Evolutionary conservation across 2,113 vertebrate genomes (phyloP), one percentile per base, ranked within the genome.

Genomic region (Elanus axillaris): DNA sequence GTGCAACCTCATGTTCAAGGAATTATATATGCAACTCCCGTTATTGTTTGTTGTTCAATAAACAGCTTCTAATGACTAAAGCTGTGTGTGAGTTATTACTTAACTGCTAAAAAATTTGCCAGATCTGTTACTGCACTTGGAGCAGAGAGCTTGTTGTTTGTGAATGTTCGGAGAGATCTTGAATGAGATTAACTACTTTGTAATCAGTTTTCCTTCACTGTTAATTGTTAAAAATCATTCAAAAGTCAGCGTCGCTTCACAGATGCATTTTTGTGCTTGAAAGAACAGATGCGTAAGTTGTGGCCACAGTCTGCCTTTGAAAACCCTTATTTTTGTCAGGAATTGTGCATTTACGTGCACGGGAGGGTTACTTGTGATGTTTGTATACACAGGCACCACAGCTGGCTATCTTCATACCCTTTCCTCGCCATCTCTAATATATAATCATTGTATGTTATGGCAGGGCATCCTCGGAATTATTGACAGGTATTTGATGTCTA

Each of bases 1-100:
- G 11, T 85, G 77, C 64, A 93, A 64, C 58, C 68, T 86, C 5
- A 2, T 86, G 84, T 77, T 88, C 68, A 77, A 80, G 66, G 81
- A 60, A 77, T 91, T 82, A 53, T 17, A 18, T 55, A 45, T 67
- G 59, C 42, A 67, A 21, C 62, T 56, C 81, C 63, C 22, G 5
- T 53, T 63, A 79, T 34, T 82, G 80, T 95, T 97, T 93, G 75
- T 91, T 94, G 88, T 90, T 88, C 78, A 50, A 43, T 68, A 92
- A 94, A 86, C 79, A 81, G 36, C 36, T 68, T 92, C 64, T 92
- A 76, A 85, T 60, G 56, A 56, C 75, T 63, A 34, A 62, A 73
- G 69, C 73, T 79, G 38, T 48, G 80, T 88, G 67, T 48, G 59
- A 95, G 63, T 77, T 80, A 63, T 63, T 86, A 29, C 58, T 78